phyloP scores from a whole-genome alignment of 1,140 invertebrate species.

The Pachyrhynchus sulphureomaculatus region DNA sequence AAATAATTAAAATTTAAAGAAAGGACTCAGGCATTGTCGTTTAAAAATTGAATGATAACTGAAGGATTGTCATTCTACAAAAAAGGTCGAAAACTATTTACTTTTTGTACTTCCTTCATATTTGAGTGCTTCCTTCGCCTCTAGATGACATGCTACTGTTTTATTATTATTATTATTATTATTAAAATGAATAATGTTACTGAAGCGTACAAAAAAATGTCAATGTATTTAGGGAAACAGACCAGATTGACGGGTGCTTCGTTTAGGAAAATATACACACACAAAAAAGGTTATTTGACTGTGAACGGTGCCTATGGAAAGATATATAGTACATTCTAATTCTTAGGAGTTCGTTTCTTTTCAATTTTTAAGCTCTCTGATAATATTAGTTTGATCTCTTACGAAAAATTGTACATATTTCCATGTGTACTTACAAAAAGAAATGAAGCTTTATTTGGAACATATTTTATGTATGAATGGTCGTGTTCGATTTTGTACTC shows the following conservation, averaged over 20 bases:
- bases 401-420: constrained; percentile 8
- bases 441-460: constrained; percentile 7
- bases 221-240: constrained; percentile 5
- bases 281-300: constrained; percentile 12
- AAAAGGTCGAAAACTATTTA: too few relatives aligned
- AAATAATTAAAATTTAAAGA: too few relatives aligned
- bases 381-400: constrained; percentile 9
- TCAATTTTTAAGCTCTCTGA: background rate
- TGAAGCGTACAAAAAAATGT: background rate
- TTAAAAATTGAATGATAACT: too few relatives aligned
- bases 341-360: background rate
- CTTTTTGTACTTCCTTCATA: too few relatives aligned
- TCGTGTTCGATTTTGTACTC: background rate
- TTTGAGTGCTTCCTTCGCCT: too few relatives aligned
- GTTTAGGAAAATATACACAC: constrained; percentile 19
- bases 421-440: constrained; percentile 9
- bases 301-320: constrained; percentile 24
- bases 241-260: constrained; percentile 20
- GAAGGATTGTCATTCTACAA: too few relatives aligned
- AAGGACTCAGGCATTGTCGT: too few relatives aligned
- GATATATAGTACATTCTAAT: background rate
- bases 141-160: too few relatives aligned
- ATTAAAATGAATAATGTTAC: too few relatives aligned
- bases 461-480: background rate
- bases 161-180: too few relatives aligned